Evolutionary conservation across 2,888 invertebrate genomes (phyloP), one percentile per base, ranked within the genome.

Genomic region (Amphipyra tragopoginis): DNA sequence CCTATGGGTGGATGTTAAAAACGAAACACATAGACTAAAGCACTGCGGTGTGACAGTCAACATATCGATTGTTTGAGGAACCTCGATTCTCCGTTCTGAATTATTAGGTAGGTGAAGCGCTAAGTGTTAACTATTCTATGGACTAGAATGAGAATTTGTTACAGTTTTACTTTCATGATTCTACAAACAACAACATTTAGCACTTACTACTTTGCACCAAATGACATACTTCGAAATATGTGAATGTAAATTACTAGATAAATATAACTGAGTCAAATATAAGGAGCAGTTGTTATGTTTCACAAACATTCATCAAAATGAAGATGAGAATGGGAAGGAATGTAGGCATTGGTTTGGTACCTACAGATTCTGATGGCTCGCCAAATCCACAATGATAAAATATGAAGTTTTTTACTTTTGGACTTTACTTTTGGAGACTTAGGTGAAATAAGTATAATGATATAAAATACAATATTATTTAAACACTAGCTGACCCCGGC

Each of bases 91-190:
- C n/a, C 14, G 51, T 58, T 53, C 47, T 63, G 60, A 75, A 72
- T 77, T 72, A 77, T 72, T 62, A 72, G 64, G 39, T 55, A 66
- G 75, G 64, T 54, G 47, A 58, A 55, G 50, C 55, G 45, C 44
- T 59, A 51, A 59, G 47, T 53, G 51, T 26, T 58, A 15, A 57
- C 15, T 57, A 47, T 53, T 60, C 52, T 15, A 50, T 52, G 65
- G 9, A 51, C 68, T 71, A 59, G 52, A 66, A 73, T 62, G 34
- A 47, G 26, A 47, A 49, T 52, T 45, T 58, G 60, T 56, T 49
- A 52, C 57, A 65, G 58, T 77, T 75, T 77, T 77, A 77, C 77
- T 77, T 77, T 77, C 69, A 52, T 65, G 53, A 43, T 56, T 64
- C 49, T 38, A 51, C 57, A 60, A 72, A 74, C 65, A 72, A 65